Evolutionary conservation across 2,113 vertebrate genomes (phyloP), one percentile per base, ranked within the genome.

Genomic region (Lota lota): DNA sequence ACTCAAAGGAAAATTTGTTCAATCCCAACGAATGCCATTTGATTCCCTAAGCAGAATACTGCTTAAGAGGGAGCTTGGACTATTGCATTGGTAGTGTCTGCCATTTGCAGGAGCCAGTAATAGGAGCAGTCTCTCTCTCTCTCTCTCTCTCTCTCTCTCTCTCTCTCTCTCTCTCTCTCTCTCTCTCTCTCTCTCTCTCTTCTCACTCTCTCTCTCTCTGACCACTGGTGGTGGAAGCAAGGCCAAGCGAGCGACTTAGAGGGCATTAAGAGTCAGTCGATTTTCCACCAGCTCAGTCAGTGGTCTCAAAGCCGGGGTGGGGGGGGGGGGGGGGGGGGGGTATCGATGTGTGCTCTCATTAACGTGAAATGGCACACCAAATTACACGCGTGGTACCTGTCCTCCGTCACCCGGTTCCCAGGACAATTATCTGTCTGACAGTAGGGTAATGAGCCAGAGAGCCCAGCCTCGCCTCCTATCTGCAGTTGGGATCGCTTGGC

Each of bases 371-470:
- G 22, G 15, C 22, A 66, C 64, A 89, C 79, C 20, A 79, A 83
- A 88, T 88, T 88, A 88, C 75, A 80, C 78, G 76, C 74, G 75
- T 12, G 6, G 6, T 67, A 58, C 76, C 66, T 67, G 68, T 79
- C 36, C 10, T 73, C 63, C 70, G 65, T 70, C 74, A 22, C 77
- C 75, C 77, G 73, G 75, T 81, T 87, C 79, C 60, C 80, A 69
- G 53, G 83, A 82, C 78, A 80, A 72, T 87, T 76, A 70, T 66
- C 61, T 63, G 72, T 22, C 83, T 70, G 76, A 75, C 70, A 59
- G 67, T 57, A 59, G 71, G 18, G 74, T 85, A 82, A 87, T 79
- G 78, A 83, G 69, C 58, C 76, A 78, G 24, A 74, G 60, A 77
- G n/a, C 72, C 74, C 61, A 21, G 16, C 58, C 58, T 61, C 65